Base-by-base conservation (phyloP, 2,888 invertebrate species). In the Cistogaster globosa region DNA sequence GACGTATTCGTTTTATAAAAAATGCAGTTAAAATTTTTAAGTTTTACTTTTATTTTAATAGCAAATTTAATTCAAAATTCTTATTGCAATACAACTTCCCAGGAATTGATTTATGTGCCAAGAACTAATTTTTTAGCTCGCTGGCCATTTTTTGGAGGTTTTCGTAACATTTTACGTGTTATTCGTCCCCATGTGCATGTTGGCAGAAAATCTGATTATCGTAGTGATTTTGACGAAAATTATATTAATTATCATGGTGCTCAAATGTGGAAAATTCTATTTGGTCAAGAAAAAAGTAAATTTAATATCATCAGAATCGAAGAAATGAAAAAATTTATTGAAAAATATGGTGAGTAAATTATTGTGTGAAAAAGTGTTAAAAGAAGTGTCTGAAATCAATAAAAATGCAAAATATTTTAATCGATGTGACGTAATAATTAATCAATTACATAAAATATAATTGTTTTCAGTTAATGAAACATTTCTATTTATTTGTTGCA, bases 71-170 rank as follows among this genome's bases (percentile, higher is more conserved):
- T 36, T 48, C 12, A 53, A 20, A 48, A 75, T 55, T 68, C 38
- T 58, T 36, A 57, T 18, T 22, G 18, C 2, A 26, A 22, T 20
- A 51, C 57, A 0, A 26, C 32, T 48, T 71, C 45, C 12, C 65
- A 67, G 18, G 69, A 76, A 16, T 4, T 96, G 4, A 93, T 95
- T 88, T 94, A 94, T 5, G 91, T 96, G 63, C 93, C 94, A 65
- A 92, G 93, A 84, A 94, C 94, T 53, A 93, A 92, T 22, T 89
- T 91, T 22, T 88, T 88, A 5, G 89, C 89, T 22, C 87, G 87
- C 60, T 48, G 90, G 16, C 91, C 91, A 5, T 90, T 91, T 71
- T 89, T 90, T 42, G 89, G 89, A 26, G 88, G 91, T 0, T 88
- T 91, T 42, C 89, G 90, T 1, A 90, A 88, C 68, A 86, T 91